Base-by-base conservation (phyloP, 2,888 invertebrate species). In the Drosophila infuscata region DNA sequence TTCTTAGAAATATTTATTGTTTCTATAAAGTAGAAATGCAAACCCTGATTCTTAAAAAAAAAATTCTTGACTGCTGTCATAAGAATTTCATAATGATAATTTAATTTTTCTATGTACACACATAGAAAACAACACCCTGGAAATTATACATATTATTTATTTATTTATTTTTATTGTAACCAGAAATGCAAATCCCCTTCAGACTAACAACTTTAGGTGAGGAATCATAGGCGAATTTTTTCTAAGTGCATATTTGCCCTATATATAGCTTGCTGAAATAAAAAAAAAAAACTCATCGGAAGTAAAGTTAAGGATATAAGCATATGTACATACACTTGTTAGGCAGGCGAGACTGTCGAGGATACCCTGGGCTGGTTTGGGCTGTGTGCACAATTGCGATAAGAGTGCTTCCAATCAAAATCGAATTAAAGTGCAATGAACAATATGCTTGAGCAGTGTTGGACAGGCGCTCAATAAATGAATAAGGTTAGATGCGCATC, bases 391-490 rank as follows among this genome's bases (percentile, higher is more conserved):
- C 82, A 81, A 62, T 49, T 74, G 79, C 85, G 85, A 86, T 86
- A 86, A 86, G 82, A 65, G 73, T 46, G 71, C 59, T 89, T 81
- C 82, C 88, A 86, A 90, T 86, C 88, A 87, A 87, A 84, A 87
- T 76, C 82, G 70, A 89, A 89, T 86, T 83, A 90, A 76, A 87
- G 74, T 74, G 89, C 90, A 89, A 58, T 89, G 84, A 83, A 69
- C 90, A 89, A 89, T 85, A 74, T 79, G 65, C 60, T 68, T 52
- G 58, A 62, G 38, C 73, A 64, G 57, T 62, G 70, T 70, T 51
- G 68, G 58, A 64, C 68, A 63, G 56, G 70, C 49, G 65, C 66
- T 71, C 77, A 80, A 82, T 82, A 86, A 90, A 82, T 86, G 77
- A 76, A 77, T 75, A 53, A 53, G 53, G 66, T 71, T 79, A 71